Base-by-base conservation (phyloP, 2,113 vertebrate genomes). In the Amphiprion ocellaris region DNA sequence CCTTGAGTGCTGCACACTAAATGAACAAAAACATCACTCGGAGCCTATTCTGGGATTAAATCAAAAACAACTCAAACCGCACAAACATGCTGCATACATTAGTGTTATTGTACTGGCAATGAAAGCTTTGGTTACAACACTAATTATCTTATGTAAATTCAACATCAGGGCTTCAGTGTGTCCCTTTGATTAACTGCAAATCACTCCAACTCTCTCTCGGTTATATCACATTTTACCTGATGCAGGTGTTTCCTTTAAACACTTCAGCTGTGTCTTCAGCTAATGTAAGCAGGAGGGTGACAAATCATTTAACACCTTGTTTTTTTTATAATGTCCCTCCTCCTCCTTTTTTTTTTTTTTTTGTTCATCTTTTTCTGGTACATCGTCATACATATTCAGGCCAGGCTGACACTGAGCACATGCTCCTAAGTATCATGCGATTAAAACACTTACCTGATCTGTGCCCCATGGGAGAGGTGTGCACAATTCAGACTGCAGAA, bases 141-240 rank as follows among this genome's bases (percentile, higher is more conserved):
- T 44, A 88, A 90, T 92, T 94, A 91, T 89, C 83, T 56, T 81
- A 93, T 93, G 90, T 81, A 91, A 91, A 92, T 94, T 80, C 61
- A 67, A 71, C 63, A 84, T 85, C 55, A 88, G 78, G 74, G 50
- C 7, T 68, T 74, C 69, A 62, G 49, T 69, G 74, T 66, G 77
- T 75, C 49, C 71, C 76, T 92, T 89, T 90, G 74, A 91, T 92
- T 82, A 85, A 87, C 81, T 60, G 77, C 60, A 55, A 82, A 77
- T 72, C 71, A 59, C 47, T 55, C 76, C 63, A 41, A 12, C 39
- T 63, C 10, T 5, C 33, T 53, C 49, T 72, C 21, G 53, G 52
- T 67, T 68, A 44, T 71, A 30, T 81, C 55, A 75, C 56, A 67
- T 68, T 86, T 79, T 69, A 81, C 79, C 63, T 69, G 74, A 88